Evolutionary conservation across 2,113 vertebrate genomes (phyloP).

Genomic region (Phyllostomus discolor): DNA sequence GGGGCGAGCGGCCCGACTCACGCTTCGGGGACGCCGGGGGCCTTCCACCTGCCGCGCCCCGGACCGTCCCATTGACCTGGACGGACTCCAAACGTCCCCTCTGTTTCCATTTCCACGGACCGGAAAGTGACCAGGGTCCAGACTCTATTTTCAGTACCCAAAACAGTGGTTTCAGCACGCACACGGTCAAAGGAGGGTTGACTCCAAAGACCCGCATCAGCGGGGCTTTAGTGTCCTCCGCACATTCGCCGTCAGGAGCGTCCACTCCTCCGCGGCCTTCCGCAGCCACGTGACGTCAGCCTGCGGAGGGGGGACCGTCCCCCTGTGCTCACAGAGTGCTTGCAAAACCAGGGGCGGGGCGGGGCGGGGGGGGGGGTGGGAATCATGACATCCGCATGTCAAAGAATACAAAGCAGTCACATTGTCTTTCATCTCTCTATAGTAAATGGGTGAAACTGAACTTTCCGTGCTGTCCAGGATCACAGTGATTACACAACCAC

Average conservation of each 20-base stretch:
- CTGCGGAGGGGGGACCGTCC: not conserved
- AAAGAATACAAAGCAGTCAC: not conserved
- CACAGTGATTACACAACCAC: not conserved
- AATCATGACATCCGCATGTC: not conserved
- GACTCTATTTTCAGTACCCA: not conserved
- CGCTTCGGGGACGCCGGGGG: fast-evolving
- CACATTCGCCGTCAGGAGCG: not conserved
- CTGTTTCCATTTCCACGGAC: not conserved
- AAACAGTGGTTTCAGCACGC: not conserved
- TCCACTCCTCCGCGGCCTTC: too few relatives aligned
- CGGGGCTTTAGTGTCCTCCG: not conserved
- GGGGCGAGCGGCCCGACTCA: not conserved
- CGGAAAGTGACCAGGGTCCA: not conserved
- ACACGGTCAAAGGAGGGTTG: not conserved
- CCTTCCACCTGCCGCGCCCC: not conserved
- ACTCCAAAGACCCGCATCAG: not conserved
- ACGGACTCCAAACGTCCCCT: not conserved
- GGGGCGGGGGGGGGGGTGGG: not conserved
- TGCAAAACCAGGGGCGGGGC: not conserved
- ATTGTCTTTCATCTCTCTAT: not conserved
- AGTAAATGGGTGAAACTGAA: not conserved
- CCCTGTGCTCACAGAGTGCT: not conserved
- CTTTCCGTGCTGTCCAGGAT: not conserved
- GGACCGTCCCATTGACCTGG: not conserved
- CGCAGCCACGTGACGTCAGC: not conserved